Conservation (phyloP, 1,140 invertebrate species). For the Dermatophagoides farinae region DNA sequence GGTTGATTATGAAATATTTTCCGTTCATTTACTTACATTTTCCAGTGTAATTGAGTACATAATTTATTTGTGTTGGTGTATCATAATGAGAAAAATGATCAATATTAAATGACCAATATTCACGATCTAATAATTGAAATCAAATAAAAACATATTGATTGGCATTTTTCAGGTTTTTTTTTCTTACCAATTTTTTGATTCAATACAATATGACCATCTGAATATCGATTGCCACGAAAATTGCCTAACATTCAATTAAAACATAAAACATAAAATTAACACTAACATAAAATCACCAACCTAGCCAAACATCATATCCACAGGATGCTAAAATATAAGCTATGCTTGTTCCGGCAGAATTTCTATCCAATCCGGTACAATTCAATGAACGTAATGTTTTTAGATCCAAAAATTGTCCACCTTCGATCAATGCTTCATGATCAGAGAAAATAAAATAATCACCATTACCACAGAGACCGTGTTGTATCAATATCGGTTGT, state of each 20-base stretch:
- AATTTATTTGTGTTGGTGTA: slow-evolving; percentile 30
- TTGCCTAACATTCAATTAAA: too few relatives aligned
- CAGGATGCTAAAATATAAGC: slow-evolving; percentile 5
- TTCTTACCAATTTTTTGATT: slow-evolving; percentile 20
- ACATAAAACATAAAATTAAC: too few relatives aligned
- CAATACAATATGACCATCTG: slow-evolving; percentile 20
- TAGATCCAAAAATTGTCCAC: not conserved
- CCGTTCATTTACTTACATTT: not conserved
- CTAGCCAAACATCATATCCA: slow-evolving; percentile 34
- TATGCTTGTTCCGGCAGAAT: slow-evolving; percentile 24
- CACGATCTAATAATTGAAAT: not conserved
- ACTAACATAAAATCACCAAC: too few relatives aligned
- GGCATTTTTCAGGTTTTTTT: not conserved
- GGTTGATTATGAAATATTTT: not conserved
- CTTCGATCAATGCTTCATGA: slow-evolving; percentile 23
- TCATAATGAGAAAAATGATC: slow-evolving; percentile 27
- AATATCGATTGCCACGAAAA: slow-evolving; percentile 29
- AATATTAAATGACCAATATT: slow-evolving; percentile 22
- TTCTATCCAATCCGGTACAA: slow-evolving; percentile 28
- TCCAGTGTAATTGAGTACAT: slow-evolving; percentile 24
- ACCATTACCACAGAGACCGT: slow-evolving; percentile 11
- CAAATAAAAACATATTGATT: not conserved
- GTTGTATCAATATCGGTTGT: slow-evolving; percentile 11
- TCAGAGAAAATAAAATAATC: slow-evolving; percentile 27
- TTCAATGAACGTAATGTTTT: slow-evolving; percentile 32